A percentile compares a stretch with the other conserved stretches of the same genome.
These are phyloP conservation scores for Trichopria drosophilae DNA, from an alignment of 2,888 invertebrate species.

Conservation along the genomic window DNA sequence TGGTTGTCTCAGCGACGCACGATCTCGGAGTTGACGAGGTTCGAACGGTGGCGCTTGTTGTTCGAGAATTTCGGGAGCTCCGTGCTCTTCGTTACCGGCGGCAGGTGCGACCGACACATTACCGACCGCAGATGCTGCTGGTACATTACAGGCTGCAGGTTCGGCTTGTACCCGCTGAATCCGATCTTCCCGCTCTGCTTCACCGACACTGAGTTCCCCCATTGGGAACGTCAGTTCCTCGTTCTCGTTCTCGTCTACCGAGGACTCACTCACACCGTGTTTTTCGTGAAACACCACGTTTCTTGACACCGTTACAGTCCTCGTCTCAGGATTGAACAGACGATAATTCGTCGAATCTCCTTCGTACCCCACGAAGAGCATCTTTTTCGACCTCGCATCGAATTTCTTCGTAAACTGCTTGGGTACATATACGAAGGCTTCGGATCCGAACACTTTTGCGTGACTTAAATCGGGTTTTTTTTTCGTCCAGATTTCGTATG, in stretches of 20 bases:
- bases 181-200: too few species aligned
- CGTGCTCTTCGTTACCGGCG: conserved; percentile 5
- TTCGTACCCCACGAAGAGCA: conserved; percentile 28
- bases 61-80: background rate
- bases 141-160: too few species aligned
- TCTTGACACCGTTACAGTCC: background rate
- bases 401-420: too few species aligned
- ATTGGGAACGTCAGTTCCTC: background rate
- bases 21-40: conserved; percentile 7
- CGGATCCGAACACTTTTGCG: background rate
- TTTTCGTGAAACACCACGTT: conserved; percentile 3
- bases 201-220: too few species aligned
- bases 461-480: conserved; percentile 9
- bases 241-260: too few species aligned
- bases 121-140: too few species aligned
- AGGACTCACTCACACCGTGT: too few species aligned
- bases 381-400: conserved; percentile 11
- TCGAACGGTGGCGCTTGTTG: background rate
- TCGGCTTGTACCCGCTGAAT: too few species aligned
- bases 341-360: conserved; percentile 33
- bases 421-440: too few species aligned
- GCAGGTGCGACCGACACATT: too few species aligned
- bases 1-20: background rate
- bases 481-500: conserved; percentile 7
- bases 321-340: conserved; percentile 24